Conservation (phyloP, 2,888 invertebrate genomes). For the Pollenia labialis region DNA sequence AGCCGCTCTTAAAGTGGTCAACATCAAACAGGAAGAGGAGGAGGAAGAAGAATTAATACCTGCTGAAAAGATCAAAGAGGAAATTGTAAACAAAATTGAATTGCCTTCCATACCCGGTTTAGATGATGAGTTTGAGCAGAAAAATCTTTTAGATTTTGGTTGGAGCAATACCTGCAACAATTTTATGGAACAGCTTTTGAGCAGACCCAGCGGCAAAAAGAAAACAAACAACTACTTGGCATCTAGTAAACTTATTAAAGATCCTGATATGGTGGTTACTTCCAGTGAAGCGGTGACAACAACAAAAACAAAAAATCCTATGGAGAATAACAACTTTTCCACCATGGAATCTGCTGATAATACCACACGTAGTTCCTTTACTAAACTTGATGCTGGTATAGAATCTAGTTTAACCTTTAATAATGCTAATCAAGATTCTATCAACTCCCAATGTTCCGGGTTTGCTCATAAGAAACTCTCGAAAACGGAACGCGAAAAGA, state of each 20-base stretch:
- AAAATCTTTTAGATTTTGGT: slow-evolving; percentile 76
- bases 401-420: slow-evolving; percentile 70
- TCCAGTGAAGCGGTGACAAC: slow-evolving; percentile 33
- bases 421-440: slow-evolving; percentile 68
- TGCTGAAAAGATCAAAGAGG: slow-evolving; percentile 69
- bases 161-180: slow-evolving; percentile 91
- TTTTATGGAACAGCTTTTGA: slow-evolving; percentile 90
- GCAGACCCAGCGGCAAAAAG: slow-evolving; percentile 84
- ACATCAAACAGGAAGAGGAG: slow-evolving; percentile 63
- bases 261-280: slow-evolving; percentile 54
- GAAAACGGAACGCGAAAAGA: slow-evolving; percentile 83
- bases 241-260: slow-evolving; percentile 60
- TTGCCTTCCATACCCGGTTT: slow-evolving; percentile 68
- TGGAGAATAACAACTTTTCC: slow-evolving; percentile 57
- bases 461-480: slow-evolving; percentile 78
- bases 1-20: background rate
- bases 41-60: slow-evolving; percentile 39
- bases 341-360: slow-evolving; percentile 71
- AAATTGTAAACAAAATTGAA: slow-evolving; percentile 58
- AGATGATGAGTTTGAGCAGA: slow-evolving; percentile 74
- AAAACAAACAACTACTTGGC: slow-evolving; percentile 23
- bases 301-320: slow-evolving; percentile 5
- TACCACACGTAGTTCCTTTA: slow-evolving; percentile 65
- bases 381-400: slow-evolving; percentile 50
- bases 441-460: slow-evolving; percentile 59